Conservation (phyloP, 2,113 vertebrate genomes). For the Porphyrio hochstetteri region DNA sequence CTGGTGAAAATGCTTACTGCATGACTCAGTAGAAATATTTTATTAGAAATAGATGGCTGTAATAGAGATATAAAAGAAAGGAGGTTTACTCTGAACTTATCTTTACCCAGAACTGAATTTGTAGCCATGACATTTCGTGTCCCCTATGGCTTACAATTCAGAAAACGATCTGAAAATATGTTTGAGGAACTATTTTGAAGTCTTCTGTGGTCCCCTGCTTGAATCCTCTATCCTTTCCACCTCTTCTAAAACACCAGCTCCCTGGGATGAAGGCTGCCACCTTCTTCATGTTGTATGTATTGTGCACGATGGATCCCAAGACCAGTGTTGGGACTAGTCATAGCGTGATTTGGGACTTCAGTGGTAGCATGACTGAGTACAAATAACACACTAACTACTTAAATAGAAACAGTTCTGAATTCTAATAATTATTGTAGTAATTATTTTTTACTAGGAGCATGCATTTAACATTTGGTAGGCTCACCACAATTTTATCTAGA, state of each 20-base stretch:
- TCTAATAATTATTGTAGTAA: not conserved
- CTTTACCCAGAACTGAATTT: not conserved
- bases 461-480: not conserved
- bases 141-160: not conserved
- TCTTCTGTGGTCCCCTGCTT: not conserved
- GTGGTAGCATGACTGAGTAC: not conserved
- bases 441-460: not conserved
- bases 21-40: not conserved
- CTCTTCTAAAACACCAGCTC: not conserved
- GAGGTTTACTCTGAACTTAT: not conserved
- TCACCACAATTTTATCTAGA: not conserved
- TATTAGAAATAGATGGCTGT: not conserved
- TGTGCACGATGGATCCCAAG: not conserved
- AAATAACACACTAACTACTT: not conserved
- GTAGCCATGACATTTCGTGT: not conserved
- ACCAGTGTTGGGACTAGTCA: not conserved
- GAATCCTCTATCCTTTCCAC: not conserved
- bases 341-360: not conserved
- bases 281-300: not conserved
- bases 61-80: not conserved
- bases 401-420: not conserved
- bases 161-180: not conserved
- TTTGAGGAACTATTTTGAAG: not conserved
- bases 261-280: not conserved
- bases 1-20: not conserved